A percentile compares a stretch with the other conserved stretches of the same genome.
These are phyloP conservation scores for Rotaria macrura DNA, from an alignment of 2,888 invertebrate genomes.

Conservation along the genomic window DNA sequence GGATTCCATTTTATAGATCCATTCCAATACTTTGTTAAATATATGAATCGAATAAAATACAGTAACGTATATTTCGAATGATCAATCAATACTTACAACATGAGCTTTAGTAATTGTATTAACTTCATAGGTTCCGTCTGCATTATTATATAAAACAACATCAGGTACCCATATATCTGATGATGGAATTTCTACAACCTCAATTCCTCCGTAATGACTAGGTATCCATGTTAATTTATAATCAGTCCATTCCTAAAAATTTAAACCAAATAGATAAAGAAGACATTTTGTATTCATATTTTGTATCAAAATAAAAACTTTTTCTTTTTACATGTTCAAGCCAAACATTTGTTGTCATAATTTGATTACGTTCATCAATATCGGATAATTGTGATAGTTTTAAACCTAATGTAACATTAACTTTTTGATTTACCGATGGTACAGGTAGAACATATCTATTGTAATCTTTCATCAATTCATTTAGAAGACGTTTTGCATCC, in stretches of 20 bases:
- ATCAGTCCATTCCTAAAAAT: slow-evolving; percentile 56
- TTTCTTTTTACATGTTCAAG: slow-evolving; percentile 90
- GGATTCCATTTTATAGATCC: slow-evolving; percentile 77
- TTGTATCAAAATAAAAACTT: too few relatives aligned
- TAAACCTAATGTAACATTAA: slow-evolving; percentile 26
- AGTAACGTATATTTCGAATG: too few relatives aligned
- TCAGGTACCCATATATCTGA: slow-evolving; percentile 97
- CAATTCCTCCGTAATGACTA: slow-evolving; percentile 79
- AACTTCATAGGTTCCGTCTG: slow-evolving; percentile 51
- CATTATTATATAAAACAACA: slow-evolving; percentile 68
- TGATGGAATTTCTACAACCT: slow-evolving; percentile 83
- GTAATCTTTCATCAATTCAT: slow-evolving; percentile 27
- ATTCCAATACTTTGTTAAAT: slow-evolving; percentile 36
- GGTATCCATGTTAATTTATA: slow-evolving; percentile 93
- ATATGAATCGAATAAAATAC: slow-evolving; percentile 9
- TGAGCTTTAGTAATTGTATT: slow-evolving; percentile 51
- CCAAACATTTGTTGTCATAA: slow-evolving; percentile 96
- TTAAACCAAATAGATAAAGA: too few relatives aligned
- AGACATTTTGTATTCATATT: too few relatives aligned
- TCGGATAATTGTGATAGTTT: slow-evolving; percentile 31
- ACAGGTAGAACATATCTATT: slow-evolving; percentile 28
- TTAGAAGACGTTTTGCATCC: neutral
- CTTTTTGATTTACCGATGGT: neutral
- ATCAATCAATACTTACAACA: neutral
- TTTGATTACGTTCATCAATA: slow-evolving; percentile 72